These are phyloP conservation scores for Ypsolopha sequella DNA, from an alignment of 2,888 invertebrate species.

Conservation along the genomic window DNA sequence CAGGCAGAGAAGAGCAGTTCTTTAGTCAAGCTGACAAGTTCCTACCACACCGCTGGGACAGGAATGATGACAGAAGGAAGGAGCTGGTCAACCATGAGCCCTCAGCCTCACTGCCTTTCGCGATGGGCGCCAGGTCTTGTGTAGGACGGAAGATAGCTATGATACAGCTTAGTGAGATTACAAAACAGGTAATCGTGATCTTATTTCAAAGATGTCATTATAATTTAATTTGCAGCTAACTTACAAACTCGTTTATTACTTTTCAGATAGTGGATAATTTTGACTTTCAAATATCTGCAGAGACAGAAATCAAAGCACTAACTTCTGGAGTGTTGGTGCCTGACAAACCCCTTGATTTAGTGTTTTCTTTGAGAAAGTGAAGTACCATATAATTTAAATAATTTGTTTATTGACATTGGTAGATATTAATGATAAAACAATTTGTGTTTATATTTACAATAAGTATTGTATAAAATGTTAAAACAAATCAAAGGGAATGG, in stretches of 20 bases:
- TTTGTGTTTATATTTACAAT: not conserved
- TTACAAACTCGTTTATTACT: conserved; percentile 6
- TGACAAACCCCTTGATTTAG: conserved; percentile 52
- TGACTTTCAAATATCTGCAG: conserved; percentile 51
- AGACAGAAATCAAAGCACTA: conserved; percentile 57
- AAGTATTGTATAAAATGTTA: not conserved
- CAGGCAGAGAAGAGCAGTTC: conserved; percentile 78
- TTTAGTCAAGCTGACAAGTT: conserved; percentile 79
- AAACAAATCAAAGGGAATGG: not conserved
- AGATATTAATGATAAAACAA: not conserved
- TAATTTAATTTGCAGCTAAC: not conserved
- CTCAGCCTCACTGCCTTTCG: conserved; percentile 84
- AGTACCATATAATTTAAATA: not conserved
- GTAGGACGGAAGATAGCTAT: conserved; percentile 87
- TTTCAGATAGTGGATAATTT: conserved; percentile 70
- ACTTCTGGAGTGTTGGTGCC: conserved; percentile 72
- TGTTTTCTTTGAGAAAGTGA: conserved; percentile 20
- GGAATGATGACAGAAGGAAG: conserved; percentile 57
- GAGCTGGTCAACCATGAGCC: conserved; percentile 60
- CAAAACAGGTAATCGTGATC: conserved; percentile 70
- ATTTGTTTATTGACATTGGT: not conserved
- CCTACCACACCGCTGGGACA: conserved; percentile 82
- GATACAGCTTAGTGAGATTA: conserved; percentile 76
- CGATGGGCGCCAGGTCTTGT: conserved; percentile 85
- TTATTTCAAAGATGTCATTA: conserved; percentile 1